These are phyloP conservation scores for Nothura maculosa DNA, from an alignment of 2,797 vertebrate genomes.

Conservation along the genomic window DNA sequence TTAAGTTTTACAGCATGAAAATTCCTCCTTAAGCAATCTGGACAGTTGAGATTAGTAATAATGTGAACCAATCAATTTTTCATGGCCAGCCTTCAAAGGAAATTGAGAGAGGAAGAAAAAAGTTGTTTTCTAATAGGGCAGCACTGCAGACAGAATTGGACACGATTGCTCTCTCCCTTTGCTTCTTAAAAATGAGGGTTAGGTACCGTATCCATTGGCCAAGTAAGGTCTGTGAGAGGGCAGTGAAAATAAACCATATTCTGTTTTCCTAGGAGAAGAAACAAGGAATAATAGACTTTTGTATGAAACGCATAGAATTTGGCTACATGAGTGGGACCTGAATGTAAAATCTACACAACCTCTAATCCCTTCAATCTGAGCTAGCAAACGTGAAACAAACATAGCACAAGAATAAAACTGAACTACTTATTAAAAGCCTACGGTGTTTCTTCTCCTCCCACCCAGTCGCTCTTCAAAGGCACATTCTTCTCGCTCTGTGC, in stretches of 20 bases:
- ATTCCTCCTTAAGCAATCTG: slow-evolving; percentile 1
- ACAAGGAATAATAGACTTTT: background rate
- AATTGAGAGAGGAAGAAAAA: slow-evolving; percentile 13
- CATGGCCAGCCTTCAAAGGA: slow-evolving; percentile 44
- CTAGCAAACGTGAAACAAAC: slow-evolving; percentile 57
- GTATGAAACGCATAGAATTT: background rate
- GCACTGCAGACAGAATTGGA: background rate
- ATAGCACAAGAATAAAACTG: slow-evolving; percentile 62
- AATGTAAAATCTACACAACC: slow-evolving; percentile 21
- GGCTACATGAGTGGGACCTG: background rate
- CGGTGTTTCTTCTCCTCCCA: slow-evolving; percentile 67
- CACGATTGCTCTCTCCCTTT: background rate
- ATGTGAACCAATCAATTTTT: slow-evolving; percentile 37
- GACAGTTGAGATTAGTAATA: slow-evolving; percentile 21
- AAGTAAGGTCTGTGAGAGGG: background rate
- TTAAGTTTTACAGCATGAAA: background rate
- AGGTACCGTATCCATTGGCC: background rate
- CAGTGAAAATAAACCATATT: background rate
- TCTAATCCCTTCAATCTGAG: slow-evolving; percentile 60
- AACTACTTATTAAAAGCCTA: slow-evolving; percentile 74
- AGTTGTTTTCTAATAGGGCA: background rate
- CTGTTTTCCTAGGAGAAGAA: background rate
- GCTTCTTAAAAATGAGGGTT: background rate
- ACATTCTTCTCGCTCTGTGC: slow-evolving; percentile 32
- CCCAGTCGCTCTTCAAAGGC: slow-evolving; percentile 67